Evolutionary conservation across 2,797 vertebrate genomes (phyloP).

Genomic region (Esox masquinongy): DNA sequence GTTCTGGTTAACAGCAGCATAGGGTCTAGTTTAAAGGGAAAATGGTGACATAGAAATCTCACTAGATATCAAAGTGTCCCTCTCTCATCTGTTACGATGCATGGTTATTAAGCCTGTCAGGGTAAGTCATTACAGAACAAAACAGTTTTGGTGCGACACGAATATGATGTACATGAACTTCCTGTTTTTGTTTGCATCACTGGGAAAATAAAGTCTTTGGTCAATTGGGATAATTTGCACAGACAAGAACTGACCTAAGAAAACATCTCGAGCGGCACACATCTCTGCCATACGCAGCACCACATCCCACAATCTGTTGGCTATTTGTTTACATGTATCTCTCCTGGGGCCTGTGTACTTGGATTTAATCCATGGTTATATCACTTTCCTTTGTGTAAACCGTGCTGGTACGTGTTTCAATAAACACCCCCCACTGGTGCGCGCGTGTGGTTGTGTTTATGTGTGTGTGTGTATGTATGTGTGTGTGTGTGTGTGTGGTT

Average conservation of each 20-base stretch:
- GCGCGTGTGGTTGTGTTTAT: background rate
- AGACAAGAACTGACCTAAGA: background rate
- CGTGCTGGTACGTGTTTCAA: slow-evolving; percentile 13
- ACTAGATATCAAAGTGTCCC: slow-evolving; percentile 6
- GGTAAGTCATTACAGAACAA: slow-evolving; percentile 8
- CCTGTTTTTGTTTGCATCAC: slow-evolving; percentile 9
- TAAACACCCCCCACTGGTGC: slow-evolving; percentile 4
- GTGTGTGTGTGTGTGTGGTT: background rate
- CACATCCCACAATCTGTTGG: background rate
- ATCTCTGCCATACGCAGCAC: background rate
- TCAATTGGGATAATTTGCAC: background rate
- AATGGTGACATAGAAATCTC: background rate
- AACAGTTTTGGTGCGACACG: background rate
- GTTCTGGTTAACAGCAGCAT: background rate
- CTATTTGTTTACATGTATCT: background rate
- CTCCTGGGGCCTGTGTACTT: background rate
- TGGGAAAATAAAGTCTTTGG: background rate
- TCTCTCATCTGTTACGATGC: background rate
- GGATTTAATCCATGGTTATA: background rate
- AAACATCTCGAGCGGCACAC: background rate
- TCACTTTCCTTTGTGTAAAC: background rate
- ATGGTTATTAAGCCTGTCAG: slow-evolving; percentile 2
- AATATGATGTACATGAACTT: slow-evolving; percentile 3
- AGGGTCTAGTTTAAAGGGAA: background rate
- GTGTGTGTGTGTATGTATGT: background rate